phyloP scores from a whole-genome alignment of 2,888 invertebrate genomes.

The Pristionchus arcanus region DNA sequence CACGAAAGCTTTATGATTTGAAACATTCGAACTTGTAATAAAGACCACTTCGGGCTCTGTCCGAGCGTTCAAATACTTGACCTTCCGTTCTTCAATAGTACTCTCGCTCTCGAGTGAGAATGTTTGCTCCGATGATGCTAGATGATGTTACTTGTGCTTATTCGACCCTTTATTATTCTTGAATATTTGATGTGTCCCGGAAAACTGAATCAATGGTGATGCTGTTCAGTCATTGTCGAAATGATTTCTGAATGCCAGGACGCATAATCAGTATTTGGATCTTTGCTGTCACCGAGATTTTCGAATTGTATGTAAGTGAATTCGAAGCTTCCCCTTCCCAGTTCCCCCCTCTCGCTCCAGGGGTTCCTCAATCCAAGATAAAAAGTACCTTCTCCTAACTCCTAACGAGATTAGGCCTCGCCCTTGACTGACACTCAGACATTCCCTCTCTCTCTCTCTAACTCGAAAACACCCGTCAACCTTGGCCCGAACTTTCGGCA shows the following conservation, averaged over 20 bases:
- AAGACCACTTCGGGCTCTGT: neutral
- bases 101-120: neutral
- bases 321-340: neutral
- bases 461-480: constrained; percentile 25
- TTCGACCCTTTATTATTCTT: too few species aligned
- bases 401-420: constrained; percentile 1
- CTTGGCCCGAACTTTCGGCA: constrained; percentile 12
- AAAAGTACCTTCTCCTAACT: neutral
- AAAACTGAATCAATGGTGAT: too few species aligned
- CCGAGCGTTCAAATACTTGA: neutral
- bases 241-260: too few species aligned
- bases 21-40: neutral
- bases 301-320: neutral
- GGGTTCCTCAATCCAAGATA: neutral
- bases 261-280: too few species aligned
- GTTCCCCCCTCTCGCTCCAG: neutral
- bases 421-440: neutral
- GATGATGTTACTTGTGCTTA: too few species aligned
- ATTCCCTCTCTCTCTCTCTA: neutral
- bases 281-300: too few species aligned
- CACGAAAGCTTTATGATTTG: too few species aligned
- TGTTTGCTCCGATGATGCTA: neutral
- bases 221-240: too few species aligned
- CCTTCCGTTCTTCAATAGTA: neutral
- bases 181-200: too few species aligned